Percentiles rank a stretch among this genome's conserved stretches.
These are phyloP conservation scores for Paralichthys olivaceus DNA, from an alignment of 2,113 vertebrate species.

Conservation along the genomic window DNA sequence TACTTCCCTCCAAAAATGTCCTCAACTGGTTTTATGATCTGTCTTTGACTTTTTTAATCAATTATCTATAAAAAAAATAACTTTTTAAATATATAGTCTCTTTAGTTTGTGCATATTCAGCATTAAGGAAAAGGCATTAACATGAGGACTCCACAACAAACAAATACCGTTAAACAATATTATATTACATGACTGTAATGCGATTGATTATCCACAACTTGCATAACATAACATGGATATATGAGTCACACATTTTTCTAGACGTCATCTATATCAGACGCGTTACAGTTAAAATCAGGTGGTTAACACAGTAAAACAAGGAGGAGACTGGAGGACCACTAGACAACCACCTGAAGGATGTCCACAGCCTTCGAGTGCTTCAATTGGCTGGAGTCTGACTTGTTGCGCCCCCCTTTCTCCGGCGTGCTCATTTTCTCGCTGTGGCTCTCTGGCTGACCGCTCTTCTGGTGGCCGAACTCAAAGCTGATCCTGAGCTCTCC, in stretches of 20 bases:
- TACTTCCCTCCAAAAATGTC: not conserved
- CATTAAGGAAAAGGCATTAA: not conserved
- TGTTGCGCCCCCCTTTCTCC: constrained; percentile 44
- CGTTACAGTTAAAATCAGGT: not conserved
- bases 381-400: constrained; percentile 33
- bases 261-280: not conserved
- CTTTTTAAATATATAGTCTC: constrained; percentile 12
- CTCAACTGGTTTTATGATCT: not conserved
- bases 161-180: not conserved
- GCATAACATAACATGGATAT: constrained; percentile 13
- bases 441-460: constrained; percentile 74
- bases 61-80: constrained; percentile 1
- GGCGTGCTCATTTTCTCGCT: constrained; percentile 13
- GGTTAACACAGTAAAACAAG: not conserved
- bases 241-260: not conserved
- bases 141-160: not conserved
- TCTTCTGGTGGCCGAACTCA: constrained; percentile 89
- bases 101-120: not conserved
- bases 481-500: constrained; percentile 90
- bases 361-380: constrained; percentile 37
- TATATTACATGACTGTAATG: not conserved
- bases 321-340: not conserved
- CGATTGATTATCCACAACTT: not conserved
- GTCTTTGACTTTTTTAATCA: not conserved
- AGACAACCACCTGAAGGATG: constrained; percentile 53